These are phyloP conservation scores for Microcebus jonahi DNA, from an alignment of 2,113 vertebrate species.

Conservation along the genomic window DNA sequence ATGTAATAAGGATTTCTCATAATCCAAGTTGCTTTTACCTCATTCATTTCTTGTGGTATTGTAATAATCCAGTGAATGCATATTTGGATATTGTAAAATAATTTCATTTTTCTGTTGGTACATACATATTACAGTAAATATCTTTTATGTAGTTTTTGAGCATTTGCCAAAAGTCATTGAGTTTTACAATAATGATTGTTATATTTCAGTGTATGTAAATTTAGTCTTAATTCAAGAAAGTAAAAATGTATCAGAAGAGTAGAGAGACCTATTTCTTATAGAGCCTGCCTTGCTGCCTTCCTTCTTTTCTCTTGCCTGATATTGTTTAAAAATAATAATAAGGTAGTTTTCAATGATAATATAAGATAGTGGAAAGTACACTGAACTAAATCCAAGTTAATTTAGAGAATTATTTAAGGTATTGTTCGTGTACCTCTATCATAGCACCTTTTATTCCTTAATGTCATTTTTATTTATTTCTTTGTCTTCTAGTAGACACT, in stretches of 20 bases:
- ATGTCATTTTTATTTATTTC: not conserved
- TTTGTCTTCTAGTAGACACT: not conserved
- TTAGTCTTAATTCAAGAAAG: slow-evolving; percentile 8
- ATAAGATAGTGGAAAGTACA: not conserved
- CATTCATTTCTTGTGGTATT: not conserved
- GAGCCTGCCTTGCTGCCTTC: not conserved
- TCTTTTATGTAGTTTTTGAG: not conserved
- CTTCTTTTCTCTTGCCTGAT: not conserved
- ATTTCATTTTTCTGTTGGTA: not conserved
- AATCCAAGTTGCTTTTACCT: not conserved
- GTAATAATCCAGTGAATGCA: not conserved
- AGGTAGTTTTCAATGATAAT: slow-evolving; percentile 21
- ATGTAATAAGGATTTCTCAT: not conserved
- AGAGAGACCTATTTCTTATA: not conserved
- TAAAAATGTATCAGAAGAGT: not conserved
- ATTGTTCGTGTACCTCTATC: not conserved
- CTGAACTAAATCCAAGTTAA: not conserved
- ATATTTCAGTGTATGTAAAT: slow-evolving; percentile 21
- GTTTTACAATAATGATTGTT: not conserved
- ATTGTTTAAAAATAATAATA: slow-evolving; percentile 18
- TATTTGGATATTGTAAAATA: slow-evolving; percentile 13
- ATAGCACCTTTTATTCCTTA: not conserved
- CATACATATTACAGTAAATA: not conserved
- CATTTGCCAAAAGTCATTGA: not conserved
- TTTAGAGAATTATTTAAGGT: slow-evolving; percentile 4